These are phyloP conservation scores for Pitta sordida DNA, from an alignment of 2,113 vertebrate genomes.

Conservation along the genomic window DNA sequence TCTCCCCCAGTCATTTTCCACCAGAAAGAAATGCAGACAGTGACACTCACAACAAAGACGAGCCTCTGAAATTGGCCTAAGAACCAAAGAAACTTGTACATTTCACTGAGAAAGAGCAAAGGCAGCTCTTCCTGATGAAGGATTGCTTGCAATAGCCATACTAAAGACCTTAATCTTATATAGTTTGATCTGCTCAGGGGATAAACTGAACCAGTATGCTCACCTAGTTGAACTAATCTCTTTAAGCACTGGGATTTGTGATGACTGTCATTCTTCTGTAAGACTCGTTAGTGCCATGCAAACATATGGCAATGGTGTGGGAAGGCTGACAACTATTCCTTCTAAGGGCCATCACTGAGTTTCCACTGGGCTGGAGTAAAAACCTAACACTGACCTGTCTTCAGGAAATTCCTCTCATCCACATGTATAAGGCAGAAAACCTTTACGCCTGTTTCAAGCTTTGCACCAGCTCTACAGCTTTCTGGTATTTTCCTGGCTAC, in stretches of 20 bases:
- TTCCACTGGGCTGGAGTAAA: background rate
- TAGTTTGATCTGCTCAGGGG: slow-evolving; percentile 26
- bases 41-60: background rate
- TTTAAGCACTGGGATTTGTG: background rate
- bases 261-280: background rate
- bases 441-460: background rate
- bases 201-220: slow-evolving; percentile 10
- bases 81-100: background rate
- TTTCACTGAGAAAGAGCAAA: background rate
- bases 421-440: background rate
- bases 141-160: slow-evolving; percentile 13
- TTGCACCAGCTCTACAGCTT: background rate
- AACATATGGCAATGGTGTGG: background rate
- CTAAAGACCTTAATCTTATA: slow-evolving; percentile 29
- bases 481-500: background rate
- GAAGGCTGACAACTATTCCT: background rate
- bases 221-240: background rate
- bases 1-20: background rate
- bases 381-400: background rate
- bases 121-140: background rate
- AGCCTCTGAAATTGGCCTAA: background rate
- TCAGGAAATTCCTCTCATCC: background rate
- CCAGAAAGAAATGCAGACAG: background rate
- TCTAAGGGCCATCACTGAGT: background rate
- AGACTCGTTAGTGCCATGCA: background rate